Base-by-base conservation (phyloP, 2,888 invertebrate genomes). In the Erebia epiphron region DNA sequence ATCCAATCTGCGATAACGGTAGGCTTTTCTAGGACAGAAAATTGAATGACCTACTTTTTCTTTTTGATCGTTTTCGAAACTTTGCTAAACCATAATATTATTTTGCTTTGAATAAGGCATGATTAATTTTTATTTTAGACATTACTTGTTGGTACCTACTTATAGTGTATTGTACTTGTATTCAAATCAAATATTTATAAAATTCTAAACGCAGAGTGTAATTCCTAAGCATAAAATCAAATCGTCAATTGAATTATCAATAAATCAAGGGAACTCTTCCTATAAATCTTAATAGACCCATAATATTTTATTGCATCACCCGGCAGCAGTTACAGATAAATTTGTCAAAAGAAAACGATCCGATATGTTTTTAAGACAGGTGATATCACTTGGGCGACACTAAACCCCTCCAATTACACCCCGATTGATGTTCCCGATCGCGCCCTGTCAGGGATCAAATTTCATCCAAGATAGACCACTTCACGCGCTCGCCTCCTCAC, bases 341-440 rank as follows among this genome's bases (percentile, higher is more conserved):
- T 72, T 71, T 74, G 68, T 73, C 73, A 71, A 65, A 71, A 71
- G 71, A 66, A 75, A 72, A 74, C 64, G 73, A 71, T 67, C 77
- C 76, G 75, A 69, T 66, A 76, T 77, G 74, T 75, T 74, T 75
- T 76, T 74, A 75, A 76, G 77, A 77, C 82, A 80, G 78, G 75
- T 78, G 76, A 83, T 87, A 88, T 89, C 86, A 79, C 81, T 85
- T 83, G 81, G 81, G 80, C 82, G 89, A 87, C 86, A 87, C 79
- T 85, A 79, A 82, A 81, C 82, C 82, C 86, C 81, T 82, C 90
- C 92, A 91, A 92, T 92, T 92, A 92, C 87, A 83, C 78, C 78
- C 80, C 90, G 88, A 90, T 90, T 90, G 89, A 89, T 90, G 85
- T 85, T 78, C 82, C 84, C 84, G 83, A 84, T 86, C 85, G 81